phyloP scores from a whole-genome alignment of 2,797 vertebrate species.

The Hydrolagus colliei region DNA sequence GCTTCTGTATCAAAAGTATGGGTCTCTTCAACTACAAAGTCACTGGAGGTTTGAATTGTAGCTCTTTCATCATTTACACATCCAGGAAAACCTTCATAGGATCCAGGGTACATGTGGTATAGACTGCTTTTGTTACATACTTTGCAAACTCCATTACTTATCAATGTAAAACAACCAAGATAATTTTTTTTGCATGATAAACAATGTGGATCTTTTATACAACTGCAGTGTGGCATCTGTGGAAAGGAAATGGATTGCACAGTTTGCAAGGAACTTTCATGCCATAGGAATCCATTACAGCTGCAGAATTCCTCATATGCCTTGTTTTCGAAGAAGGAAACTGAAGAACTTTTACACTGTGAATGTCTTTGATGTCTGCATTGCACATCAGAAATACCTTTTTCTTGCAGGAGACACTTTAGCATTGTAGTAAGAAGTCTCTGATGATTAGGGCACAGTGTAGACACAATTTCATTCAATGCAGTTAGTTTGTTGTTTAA shows the following conservation, averaged over 20 bases:
- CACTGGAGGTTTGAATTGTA: neutral
- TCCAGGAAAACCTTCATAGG: constrained; percentile 14
- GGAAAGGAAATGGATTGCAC: constrained; percentile 56
- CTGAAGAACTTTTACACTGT: constrained; percentile 56
- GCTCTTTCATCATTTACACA: neutral
- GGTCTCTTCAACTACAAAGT: neutral
- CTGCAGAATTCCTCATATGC: constrained; percentile 50
- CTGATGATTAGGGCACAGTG: constrained; percentile 79
- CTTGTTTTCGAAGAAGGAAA: constrained; percentile 57
- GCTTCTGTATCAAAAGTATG: constrained; percentile 19
- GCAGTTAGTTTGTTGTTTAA: constrained; percentile 61
- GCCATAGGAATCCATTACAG: constrained; percentile 57
- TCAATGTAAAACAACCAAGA: constrained; percentile 51
- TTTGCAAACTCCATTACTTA: constrained; percentile 28
- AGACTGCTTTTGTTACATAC: constrained; percentile 10
- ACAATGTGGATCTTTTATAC: constrained; percentile 67
- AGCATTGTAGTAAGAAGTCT: constrained; percentile 80
- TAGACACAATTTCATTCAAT: constrained; percentile 76
- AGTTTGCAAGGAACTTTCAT: constrained; percentile 59
- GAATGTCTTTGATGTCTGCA: constrained; percentile 52
- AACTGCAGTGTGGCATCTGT: constrained; percentile 56
- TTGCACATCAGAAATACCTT: constrained; percentile 49
- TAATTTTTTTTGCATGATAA: constrained; percentile 69
- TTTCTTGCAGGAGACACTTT: constrained; percentile 74
- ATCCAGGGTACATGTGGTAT: constrained; percentile 13